phyloP scores from a whole-genome alignment of 1,140 invertebrate species.

The Mycetomoellerius zeteki region DNA sequence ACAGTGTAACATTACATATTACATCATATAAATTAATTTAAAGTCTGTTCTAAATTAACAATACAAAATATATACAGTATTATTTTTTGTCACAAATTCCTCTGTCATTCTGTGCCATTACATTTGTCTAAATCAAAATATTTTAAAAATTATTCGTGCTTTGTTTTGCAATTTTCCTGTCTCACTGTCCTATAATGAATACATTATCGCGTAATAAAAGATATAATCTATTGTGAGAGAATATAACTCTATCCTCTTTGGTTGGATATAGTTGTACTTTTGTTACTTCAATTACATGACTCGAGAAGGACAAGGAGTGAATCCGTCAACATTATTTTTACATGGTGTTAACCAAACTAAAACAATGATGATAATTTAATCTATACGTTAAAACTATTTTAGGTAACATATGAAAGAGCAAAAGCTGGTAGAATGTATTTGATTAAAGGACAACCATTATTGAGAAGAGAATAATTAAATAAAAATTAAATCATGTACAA shows the following conservation, averaged over 20 bases:
- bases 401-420: slow-evolving; percentile 67
- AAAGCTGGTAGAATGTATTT: slow-evolving; percentile 42
- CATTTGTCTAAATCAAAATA: slow-evolving; percentile 33
- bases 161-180: not conserved
- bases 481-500: slow-evolving; percentile 2
- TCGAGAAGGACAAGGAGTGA: slow-evolving; percentile 12
- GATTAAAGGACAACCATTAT: slow-evolving; percentile 14
- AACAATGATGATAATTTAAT: slow-evolving; percentile 45
- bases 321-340: slow-evolving; percentile 1
- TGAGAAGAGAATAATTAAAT: slow-evolving; percentile 30
- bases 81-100: slow-evolving; percentile 13
- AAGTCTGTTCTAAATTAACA: slow-evolving; percentile 32
- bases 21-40: slow-evolving; percentile 55
- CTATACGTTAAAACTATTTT: slow-evolving; percentile 40
- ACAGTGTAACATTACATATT: slow-evolving; percentile 40
- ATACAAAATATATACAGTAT: not conserved
- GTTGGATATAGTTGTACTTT: slow-evolving; percentile 67
- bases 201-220: slow-evolving; percentile 25
- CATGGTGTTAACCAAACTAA: not conserved
- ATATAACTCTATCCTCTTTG: slow-evolving; percentile 67
- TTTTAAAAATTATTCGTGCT: slow-evolving; percentile 25
- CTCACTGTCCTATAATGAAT: not conserved
- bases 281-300: slow-evolving; percentile 29
- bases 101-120: slow-evolving; percentile 31
- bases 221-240: slow-evolving; percentile 38